A percentile compares a stretch with the other conserved stretches of the same genome.
phyloP scores from a whole-genome alignment of 2,888 invertebrate species.

The Lasiommata megera region DNA sequence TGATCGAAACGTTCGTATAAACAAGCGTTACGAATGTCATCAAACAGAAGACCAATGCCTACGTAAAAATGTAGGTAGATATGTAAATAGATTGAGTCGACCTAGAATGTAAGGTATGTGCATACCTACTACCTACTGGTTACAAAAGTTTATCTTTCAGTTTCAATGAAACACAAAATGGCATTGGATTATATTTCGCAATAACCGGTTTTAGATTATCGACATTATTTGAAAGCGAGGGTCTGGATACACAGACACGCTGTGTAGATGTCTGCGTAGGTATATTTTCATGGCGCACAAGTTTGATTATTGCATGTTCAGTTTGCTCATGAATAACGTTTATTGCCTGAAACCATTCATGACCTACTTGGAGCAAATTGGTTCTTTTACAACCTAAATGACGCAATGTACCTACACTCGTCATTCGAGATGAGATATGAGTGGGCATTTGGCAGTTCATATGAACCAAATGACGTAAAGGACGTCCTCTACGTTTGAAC shows the following conservation, averaged over 20 bases:
- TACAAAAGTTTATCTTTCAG: conserved; percentile 2
- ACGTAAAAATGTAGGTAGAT: not conserved
- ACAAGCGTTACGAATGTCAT: conserved; percentile 3
- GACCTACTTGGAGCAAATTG: conserved; percentile 69
- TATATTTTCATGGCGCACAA: not conserved
- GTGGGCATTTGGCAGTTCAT: conserved; percentile 44
- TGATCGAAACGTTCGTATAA: conserved; percentile 3
- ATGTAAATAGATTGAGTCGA: conserved; percentile 5
- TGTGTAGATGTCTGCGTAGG: not conserved
- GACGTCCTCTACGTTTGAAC: conserved; percentile 23
- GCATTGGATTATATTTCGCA: conserved; percentile 8
- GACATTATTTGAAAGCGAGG: not conserved
- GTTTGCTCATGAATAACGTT: conserved; percentile 51
- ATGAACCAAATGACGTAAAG: conserved; percentile 26
- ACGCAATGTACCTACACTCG: conserved; percentile 50
- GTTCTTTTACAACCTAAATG: conserved; percentile 45
- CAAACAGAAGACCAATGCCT: conserved; percentile 7
- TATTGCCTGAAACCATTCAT: conserved; percentile 56
- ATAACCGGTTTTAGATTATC: conserved; percentile 62
- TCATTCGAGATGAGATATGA: conserved; percentile 44
- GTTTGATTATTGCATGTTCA: conserved; percentile 13
- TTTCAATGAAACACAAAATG: not conserved
- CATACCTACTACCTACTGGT: too few species aligned
- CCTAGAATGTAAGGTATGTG: not conserved
- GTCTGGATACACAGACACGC: not conserved